Conservation (phyloP, 2,797 vertebrate species). For the Gila robusta region DNA sequence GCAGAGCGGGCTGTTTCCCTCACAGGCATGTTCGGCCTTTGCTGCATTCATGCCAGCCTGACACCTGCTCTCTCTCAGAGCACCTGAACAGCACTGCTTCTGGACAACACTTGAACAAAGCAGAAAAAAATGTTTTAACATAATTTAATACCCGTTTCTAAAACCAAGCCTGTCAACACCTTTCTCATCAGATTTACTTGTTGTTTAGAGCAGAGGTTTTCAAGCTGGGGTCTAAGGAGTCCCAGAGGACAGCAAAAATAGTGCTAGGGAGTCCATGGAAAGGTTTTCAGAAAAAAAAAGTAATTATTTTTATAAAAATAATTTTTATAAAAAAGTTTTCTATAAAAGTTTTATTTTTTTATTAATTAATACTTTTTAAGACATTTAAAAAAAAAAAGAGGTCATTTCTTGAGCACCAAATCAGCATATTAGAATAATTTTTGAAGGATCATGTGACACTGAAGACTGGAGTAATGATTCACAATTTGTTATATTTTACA, state of each 20-base stretch:
- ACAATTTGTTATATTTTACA: neutral
- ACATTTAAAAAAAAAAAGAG: neutral
- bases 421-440: neutral
- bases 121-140: conserved; percentile 22
- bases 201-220: conserved; percentile 9
- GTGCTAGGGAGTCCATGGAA: neutral
- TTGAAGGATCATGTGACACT: neutral
- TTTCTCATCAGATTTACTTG: too few relatives aligned
- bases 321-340: too few relatives aligned
- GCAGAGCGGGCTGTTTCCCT: conserved; percentile 77
- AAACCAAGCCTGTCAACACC: neutral
- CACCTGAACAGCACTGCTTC: conserved; percentile 88
- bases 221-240: neutral
- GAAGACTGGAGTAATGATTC: neutral
- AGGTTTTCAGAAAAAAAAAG: neutral
- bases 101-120: conserved; percentile 80
- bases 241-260: neutral
- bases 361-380: neutral
- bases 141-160: neutral
- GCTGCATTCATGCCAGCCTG: conserved; percentile 85
- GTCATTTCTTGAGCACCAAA: neutral
- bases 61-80: conserved; percentile 86
- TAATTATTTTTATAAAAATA: too few relatives aligned
- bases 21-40: conserved; percentile 82
- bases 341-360: too few relatives aligned